Percentiles rank a stretch among this genome's conserved stretches.
These are phyloP conservation scores for Achlya flavicornis DNA, from an alignment of 2,888 invertebrate genomes.

Conservation along the genomic window DNA sequence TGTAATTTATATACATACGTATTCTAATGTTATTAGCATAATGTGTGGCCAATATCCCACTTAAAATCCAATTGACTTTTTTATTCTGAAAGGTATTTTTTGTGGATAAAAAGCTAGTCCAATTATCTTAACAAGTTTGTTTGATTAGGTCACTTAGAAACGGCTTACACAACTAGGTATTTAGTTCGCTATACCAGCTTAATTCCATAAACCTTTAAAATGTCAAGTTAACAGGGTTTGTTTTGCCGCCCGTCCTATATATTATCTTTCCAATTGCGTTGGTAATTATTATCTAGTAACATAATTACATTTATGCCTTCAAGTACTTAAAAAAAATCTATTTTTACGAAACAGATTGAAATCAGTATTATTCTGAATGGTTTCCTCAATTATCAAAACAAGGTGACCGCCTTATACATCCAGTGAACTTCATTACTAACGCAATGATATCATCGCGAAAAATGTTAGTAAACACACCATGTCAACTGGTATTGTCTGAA, in stretches of 20 bases:
- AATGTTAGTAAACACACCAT: constrained; percentile 47
- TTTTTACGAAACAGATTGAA: neutral
- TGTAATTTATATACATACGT: neutral
- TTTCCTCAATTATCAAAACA: constrained; percentile 7
- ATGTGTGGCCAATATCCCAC: no score
- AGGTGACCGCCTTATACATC: constrained; percentile 7
- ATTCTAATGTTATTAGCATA: neutral
- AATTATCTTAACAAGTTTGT: no score
- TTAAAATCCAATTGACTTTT: no score
- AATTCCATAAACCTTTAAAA: no score
- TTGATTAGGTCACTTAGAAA: no score
- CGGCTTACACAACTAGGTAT: no score
- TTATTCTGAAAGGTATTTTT: no score
- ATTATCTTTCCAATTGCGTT: no score
- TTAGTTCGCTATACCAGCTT: no score
- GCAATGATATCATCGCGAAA: constrained; percentile 46
- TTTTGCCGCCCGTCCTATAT: no score
- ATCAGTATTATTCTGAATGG: neutral
- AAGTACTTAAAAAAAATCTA: neutral
- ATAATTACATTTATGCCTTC: neutral
- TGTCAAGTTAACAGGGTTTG: no score
- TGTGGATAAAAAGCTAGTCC: no score
- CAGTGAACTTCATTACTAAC: constrained; percentile 18
- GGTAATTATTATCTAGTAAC: neutral
- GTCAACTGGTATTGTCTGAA: constrained; percentile 15